These are phyloP conservation scores for Epsilonema sp. DNA, from an alignment of 2,888 invertebrate genomes.

Conservation along the genomic window DNA sequence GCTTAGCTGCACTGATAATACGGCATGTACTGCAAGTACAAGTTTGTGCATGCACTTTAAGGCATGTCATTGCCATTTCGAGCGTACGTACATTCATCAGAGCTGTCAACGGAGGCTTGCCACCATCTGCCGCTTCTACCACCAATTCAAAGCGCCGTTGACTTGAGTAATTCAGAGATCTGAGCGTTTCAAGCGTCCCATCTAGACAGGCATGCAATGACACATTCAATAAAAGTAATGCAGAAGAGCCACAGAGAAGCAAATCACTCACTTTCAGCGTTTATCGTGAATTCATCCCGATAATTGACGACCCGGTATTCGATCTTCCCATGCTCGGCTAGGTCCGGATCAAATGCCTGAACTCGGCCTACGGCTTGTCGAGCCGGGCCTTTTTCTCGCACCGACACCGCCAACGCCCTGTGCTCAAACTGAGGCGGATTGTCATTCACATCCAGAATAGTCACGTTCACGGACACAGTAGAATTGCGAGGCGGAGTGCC, in stretches of 20 bases:
- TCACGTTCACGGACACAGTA: conserved; percentile 29
- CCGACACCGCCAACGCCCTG: neutral
- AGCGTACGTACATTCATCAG: too few species aligned
- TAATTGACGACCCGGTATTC: neutral
- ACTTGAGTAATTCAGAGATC: too few species aligned
- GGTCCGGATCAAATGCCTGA: neutral
- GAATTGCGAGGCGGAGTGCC: conserved; percentile 60
- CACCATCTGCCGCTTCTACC: too few species aligned
- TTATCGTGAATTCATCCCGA: neutral
- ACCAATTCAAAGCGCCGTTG: too few species aligned
- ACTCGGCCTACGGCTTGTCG: neutral
- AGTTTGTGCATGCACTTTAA: too few species aligned
- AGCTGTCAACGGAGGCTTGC: too few species aligned
- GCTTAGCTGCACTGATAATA: too few species aligned
- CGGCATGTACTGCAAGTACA: too few species aligned
- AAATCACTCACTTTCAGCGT: neutral
- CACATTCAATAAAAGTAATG: too few species aligned
- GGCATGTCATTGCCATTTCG: too few species aligned
- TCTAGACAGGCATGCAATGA: too few species aligned
- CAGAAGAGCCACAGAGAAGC: neutral
- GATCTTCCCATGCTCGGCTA: neutral
- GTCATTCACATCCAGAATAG: conserved; percentile 5
- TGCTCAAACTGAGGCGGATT: neutral
- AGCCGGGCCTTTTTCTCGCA: neutral
- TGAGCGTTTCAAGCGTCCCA: too few species aligned